Evolutionary conservation across 2,888 invertebrate genomes (phyloP).

Genomic region (Xestia ashworthii): DNA sequence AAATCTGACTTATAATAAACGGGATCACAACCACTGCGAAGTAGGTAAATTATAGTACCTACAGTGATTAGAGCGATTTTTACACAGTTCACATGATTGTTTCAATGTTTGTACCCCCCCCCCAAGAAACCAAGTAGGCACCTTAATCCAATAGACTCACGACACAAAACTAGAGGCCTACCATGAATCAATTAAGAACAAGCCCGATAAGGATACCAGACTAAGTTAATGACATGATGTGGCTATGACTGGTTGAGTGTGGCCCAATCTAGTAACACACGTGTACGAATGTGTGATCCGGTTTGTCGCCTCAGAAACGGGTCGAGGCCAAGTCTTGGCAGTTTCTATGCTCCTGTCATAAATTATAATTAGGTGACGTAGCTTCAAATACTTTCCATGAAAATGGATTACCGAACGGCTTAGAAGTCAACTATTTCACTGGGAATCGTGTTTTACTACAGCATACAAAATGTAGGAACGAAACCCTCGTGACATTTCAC

Average conservation of each 20-base stretch:
- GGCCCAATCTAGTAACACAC: conserved; percentile 71
- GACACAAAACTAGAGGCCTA: conserved; percentile 28
- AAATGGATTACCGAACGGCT: background rate
- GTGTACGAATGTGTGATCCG: conserved; percentile 72
- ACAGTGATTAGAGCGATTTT: too few species aligned
- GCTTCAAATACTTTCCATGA: background rate
- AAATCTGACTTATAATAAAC: too few species aligned
- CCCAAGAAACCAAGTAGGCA: too few species aligned
- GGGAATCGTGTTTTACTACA: background rate
- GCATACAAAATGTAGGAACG: background rate
- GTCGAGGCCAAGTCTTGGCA: conserved; percentile 72
- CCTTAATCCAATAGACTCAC: background rate
- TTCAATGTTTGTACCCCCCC: too few species aligned
- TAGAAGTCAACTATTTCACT: background rate
- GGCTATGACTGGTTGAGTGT: conserved; percentile 61
- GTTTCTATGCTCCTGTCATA: conserved; percentile 36
- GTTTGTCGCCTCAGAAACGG: conserved; percentile 74
- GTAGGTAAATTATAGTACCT: too few species aligned
- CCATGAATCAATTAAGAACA: conserved; percentile 59
- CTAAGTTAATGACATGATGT: conserved; percentile 56
- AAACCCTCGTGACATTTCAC: conserved; percentile 18
- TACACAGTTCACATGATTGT: too few species aligned
- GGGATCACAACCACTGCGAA: too few species aligned
- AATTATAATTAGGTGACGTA: background rate
- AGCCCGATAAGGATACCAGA: conserved; percentile 54